Evolutionary conservation across 2,888 invertebrate genomes (phyloP).

Genomic region (Hirudinaria manillensis): DNA sequence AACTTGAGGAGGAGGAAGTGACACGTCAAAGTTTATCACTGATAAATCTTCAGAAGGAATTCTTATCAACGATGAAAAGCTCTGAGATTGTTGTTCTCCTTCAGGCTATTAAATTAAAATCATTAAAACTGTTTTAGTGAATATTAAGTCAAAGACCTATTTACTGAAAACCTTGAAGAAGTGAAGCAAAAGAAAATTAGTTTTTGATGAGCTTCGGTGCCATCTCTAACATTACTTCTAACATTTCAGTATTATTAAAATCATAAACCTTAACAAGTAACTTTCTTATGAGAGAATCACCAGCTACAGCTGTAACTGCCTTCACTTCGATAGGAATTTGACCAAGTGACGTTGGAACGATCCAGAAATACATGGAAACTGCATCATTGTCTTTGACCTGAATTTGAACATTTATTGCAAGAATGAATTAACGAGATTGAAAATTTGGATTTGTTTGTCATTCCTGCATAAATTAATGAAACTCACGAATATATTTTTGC

Average conservation of each 20-base stretch:
- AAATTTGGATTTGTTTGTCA: too few relatives aligned
- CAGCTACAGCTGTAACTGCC: slow-evolving; percentile 68
- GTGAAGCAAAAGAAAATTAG: not conserved
- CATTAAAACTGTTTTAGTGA: too few relatives aligned
- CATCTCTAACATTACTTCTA: too few relatives aligned
- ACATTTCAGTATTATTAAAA: too few relatives aligned
- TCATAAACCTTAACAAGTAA: slow-evolving; percentile 66
- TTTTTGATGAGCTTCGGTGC: too few relatives aligned
- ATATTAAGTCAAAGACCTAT: too few relatives aligned
- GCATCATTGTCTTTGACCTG: slow-evolving; percentile 62
- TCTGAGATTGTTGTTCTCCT: slow-evolving; percentile 70
- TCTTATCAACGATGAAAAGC: slow-evolving; percentile 67
- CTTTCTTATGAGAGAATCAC: slow-evolving; percentile 71
- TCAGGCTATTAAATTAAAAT: slow-evolving; percentile 60
- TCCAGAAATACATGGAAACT: slow-evolving; percentile 75
- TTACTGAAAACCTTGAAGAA: not conserved
- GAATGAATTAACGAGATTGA: too few relatives aligned
- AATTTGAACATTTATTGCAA: too few relatives aligned
- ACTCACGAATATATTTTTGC: too few relatives aligned
- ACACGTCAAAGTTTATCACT: not conserved
- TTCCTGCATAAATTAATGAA: too few relatives aligned
- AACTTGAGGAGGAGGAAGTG: slow-evolving; percentile 59
- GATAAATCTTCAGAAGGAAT: slow-evolving; percentile 1
- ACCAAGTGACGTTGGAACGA: slow-evolving; percentile 69
- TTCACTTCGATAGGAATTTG: slow-evolving; percentile 68